Evolutionary conservation across 2,888 invertebrate genomes (phyloP).

Genomic region (Drepanosiphum platanoidis): DNA sequence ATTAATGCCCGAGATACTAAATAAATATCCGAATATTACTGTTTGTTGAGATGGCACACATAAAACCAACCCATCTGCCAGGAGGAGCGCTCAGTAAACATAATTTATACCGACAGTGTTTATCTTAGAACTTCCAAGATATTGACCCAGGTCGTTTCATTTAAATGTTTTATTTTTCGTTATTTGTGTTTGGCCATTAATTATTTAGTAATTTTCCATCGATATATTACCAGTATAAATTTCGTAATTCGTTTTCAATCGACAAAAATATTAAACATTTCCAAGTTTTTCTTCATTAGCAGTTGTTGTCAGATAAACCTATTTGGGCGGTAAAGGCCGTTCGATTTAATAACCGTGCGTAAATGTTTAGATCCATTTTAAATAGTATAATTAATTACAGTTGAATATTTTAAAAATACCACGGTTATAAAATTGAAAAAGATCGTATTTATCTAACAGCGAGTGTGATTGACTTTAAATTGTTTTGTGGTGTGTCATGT

Average conservation of each 20-base stretch:
- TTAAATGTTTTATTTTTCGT: constrained; percentile 4
- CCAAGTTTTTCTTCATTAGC: no score
- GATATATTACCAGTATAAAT: neutral
- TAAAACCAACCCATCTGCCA: neutral
- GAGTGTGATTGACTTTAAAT: no score
- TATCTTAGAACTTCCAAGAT: neutral
- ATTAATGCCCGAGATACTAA: neutral
- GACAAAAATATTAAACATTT: no score
- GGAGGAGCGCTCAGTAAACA: neutral
- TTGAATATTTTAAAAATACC: no score
- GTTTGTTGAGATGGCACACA: neutral
- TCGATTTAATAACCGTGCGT: neutral
- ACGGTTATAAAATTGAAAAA: no score
- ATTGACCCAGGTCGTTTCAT: neutral
- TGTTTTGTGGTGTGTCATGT: no score
- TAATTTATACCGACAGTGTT: constrained; percentile 13
- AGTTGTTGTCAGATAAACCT: neutral
- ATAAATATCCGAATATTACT: constrained; percentile 19
- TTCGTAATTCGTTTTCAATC: neutral
- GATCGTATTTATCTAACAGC: no score
- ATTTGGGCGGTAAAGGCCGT: no score
- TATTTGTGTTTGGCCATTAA: neutral
- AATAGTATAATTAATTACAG: neutral
- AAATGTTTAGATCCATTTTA: neutral
- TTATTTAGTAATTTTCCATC: neutral